Evolutionary conservation across 2,797 vertebrate species (phyloP).

Genomic region (Gallinago stenura): DNA sequence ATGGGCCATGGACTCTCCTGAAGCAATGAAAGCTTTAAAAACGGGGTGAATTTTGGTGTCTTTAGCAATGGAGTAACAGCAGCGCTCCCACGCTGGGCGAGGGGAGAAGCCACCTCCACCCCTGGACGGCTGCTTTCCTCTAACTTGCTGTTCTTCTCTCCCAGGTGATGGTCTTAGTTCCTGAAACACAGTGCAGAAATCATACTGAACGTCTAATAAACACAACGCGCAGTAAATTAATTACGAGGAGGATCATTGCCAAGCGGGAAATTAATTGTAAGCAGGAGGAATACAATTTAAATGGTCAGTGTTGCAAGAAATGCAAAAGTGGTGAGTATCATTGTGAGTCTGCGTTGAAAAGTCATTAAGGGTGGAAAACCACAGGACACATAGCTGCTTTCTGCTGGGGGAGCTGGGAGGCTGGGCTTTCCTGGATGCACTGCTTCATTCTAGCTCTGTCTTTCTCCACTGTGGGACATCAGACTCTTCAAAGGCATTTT

Average conservation of each 20-base stretch:
- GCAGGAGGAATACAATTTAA: rapidly evolving
- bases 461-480: background rate
- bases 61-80: background rate
- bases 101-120: background rate
- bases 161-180: slow-evolving; percentile 5
- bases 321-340: slow-evolving; percentile 62
- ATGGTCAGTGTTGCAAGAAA: slow-evolving; percentile 15
- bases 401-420: background rate
- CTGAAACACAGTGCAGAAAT: background rate
- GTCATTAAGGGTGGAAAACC: background rate
- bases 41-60: background rate
- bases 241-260: background rate
- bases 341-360: background rate
- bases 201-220: background rate
- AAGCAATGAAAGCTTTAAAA: background rate
- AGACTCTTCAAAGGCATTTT: background rate
- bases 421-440: background rate
- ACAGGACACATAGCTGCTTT: background rate
- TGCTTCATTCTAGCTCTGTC: background rate
- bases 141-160: background rate
- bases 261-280: slow-evolving; percentile 3
- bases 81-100: background rate
- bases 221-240: background rate
- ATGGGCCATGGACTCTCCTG: background rate
- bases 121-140: background rate